Conservation (phyloP, 2,113 vertebrate genomes). For the Myrmophylax atrothorax region DNA sequence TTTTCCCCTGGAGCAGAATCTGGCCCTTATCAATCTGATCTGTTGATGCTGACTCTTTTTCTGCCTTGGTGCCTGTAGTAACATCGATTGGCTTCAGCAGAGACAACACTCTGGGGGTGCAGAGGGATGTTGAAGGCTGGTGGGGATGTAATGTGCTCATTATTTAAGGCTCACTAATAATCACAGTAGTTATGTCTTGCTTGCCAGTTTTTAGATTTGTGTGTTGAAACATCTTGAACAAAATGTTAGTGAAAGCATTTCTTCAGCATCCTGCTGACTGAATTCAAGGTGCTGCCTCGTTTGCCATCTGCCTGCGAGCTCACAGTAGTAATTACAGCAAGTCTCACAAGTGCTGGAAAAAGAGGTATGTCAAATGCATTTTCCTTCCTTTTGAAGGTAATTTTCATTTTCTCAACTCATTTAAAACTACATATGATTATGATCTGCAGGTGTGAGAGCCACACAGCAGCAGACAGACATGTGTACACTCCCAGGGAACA, state of each 20-base stretch:
- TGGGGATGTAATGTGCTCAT: not conserved
- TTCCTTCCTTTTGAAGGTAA: conserved; percentile 62
- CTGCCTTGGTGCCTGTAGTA: not conserved
- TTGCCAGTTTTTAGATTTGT: conserved; percentile 61
- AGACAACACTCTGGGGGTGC: not conserved
- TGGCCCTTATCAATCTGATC: not conserved
- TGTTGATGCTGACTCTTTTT: not conserved
- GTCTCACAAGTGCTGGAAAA: conserved; percentile 48
- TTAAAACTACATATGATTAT: conserved; percentile 51
- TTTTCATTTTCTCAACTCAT: conserved; percentile 72
- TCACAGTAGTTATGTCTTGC: not conserved
- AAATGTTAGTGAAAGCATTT: conserved; percentile 71
- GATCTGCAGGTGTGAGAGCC: conserved; percentile 64
- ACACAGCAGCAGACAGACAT: not conserved
- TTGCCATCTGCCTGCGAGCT: conserved; percentile 76
- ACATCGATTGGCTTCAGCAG: not conserved
- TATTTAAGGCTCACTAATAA: conserved; percentile 54
- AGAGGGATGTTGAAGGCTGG: not conserved
- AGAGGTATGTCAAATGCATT: conserved; percentile 67
- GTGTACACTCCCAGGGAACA: not conserved
- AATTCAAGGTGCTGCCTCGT: conserved; percentile 47
- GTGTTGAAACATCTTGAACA: conserved; percentile 71
- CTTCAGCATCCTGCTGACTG: conserved; percentile 66
- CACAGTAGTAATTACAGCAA: conserved; percentile 70
- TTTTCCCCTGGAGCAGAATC: not conserved